Evolutionary conservation across 2,797 vertebrate genomes (phyloP), one percentile per base, ranked within the genome.

Genomic region (Rhinella marina): DNA sequence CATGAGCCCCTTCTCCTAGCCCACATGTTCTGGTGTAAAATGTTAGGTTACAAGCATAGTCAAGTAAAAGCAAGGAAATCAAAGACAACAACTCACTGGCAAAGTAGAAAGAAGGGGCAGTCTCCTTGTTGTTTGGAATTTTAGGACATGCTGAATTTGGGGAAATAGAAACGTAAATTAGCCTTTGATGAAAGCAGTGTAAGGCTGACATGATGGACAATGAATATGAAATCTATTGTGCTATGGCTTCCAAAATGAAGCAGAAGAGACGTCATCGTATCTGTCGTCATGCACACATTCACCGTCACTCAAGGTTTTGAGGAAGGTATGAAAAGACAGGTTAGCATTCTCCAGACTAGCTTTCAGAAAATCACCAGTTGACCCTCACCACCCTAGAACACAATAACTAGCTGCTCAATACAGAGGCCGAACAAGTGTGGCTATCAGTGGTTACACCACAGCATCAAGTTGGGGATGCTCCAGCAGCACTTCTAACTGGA

Each of bases 71-170:
- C 41, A 81, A 81, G 80, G 80, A 57, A 87, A 87, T 94, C 94
- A 94, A 95, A 95, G 66, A 81, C 80, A 50, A 81, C 94, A 95
- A 96, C 95, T 96, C 95, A 96, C 95, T 95, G 95, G 95, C 95
- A 95, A 96, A 96, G 95, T 95, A 96, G 95, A 96, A 96, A 95
- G 95, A 95, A 95, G 95, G 95, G 93, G 94, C 95, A 94, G 95
- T 95, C 95, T 96, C 95, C 95, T 96, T 96, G 95, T 92, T 95
- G 95, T 95, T 95, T 93, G 95, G 95, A 94, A 95, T 95, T 96
- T 96, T 96, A 93, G 95, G 95, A 94, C 95, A 96, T 95, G 95
- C 95, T 96, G 94, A 95, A 96, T 95, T 95, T 95, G 94, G 94
- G 87, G 93, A 96, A 94, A 96, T 93, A 96, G 94, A 96, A 96